Conservation (phyloP, 2,888 invertebrate species). For the Antheraea yamamai region DNA sequence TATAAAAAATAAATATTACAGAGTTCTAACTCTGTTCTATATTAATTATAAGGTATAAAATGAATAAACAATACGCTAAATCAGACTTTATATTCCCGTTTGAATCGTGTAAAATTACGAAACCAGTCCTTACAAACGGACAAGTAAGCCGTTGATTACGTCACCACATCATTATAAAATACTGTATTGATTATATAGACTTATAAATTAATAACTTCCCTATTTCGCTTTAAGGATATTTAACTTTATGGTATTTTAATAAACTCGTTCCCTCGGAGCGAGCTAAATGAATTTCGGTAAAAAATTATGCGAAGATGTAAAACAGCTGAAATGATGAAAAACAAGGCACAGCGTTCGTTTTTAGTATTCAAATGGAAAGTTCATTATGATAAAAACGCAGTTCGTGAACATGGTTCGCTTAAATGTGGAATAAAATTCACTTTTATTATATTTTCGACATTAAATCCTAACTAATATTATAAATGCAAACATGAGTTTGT, state of each 20-base stretch:
- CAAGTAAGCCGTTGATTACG: not conserved
- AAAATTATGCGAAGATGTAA: constrained; percentile 26
- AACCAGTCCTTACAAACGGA: not conserved
- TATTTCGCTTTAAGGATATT: not conserved
- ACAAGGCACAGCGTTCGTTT: constrained; percentile 13
- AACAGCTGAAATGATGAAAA: constrained; percentile 36
- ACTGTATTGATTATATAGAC: not conserved
- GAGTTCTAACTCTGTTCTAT: too few relatives aligned
- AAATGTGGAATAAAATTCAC: constrained; percentile 22
- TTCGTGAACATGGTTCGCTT: constrained; percentile 38
- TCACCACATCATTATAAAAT: not conserved
- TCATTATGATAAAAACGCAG: constrained; percentile 51
- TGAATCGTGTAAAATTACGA: not conserved
- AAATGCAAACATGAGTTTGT: too few relatives aligned
- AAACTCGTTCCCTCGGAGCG: constrained; percentile 12
- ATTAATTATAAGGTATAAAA: not conserved
- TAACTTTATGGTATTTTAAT: constrained; percentile 10
- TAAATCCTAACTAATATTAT: too few relatives aligned
- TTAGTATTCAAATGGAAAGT: constrained; percentile 23
- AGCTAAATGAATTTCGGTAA: constrained; percentile 13
- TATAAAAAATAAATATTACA: too few relatives aligned
- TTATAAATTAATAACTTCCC: not conserved
- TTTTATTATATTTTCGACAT: not conserved
- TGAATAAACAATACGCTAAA: not conserved
- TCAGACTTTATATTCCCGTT: not conserved